Conservation (phyloP, 2,888 invertebrate species). For the Eledona agricola region DNA sequence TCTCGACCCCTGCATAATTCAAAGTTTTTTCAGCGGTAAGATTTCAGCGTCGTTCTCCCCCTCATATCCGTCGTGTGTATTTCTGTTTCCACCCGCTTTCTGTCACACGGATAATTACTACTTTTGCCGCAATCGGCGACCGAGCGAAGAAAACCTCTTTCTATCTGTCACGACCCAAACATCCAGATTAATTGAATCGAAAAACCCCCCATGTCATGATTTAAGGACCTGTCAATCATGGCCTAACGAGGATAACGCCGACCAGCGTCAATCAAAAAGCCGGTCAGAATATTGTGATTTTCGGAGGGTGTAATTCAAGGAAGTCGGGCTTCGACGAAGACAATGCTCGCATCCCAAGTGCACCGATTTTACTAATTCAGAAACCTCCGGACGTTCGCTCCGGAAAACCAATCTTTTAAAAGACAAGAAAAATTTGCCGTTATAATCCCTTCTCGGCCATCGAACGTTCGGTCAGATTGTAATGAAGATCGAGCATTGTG, state of each 20-base stretch:
- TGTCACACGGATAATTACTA: no score
- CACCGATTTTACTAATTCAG: conserved; percentile 28
- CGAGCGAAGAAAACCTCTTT: conserved; percentile 16
- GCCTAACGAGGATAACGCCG: conserved; percentile 29
- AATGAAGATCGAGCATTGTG: conserved; percentile 17
- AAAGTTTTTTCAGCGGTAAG: no score
- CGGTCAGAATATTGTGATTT: conserved; percentile 8
- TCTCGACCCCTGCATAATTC: no score
- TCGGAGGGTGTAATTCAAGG: background rate
- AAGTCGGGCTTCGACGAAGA: no score
- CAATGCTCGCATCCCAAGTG: conserved; percentile 21
- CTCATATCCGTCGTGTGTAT: no score
- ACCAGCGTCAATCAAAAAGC: conserved; percentile 31
- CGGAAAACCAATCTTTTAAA: conserved; percentile 11
- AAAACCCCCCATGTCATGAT: conserved; percentile 31
- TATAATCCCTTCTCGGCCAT: conserved; percentile 8
- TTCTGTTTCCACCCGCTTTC: no score
- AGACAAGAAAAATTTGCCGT: conserved; percentile 8
- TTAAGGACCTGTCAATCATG: conserved; percentile 38
- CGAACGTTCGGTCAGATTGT: conserved; percentile 15
- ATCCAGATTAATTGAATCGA: conserved; percentile 39
- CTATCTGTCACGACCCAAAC: conserved; percentile 33
- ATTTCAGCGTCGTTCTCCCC: no score
- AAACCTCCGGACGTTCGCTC: conserved; percentile 5
- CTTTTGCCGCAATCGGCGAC: background rate